Evolutionary conservation across 2,888 invertebrate species (phyloP).

Genomic region (Rhagium mordax): DNA sequence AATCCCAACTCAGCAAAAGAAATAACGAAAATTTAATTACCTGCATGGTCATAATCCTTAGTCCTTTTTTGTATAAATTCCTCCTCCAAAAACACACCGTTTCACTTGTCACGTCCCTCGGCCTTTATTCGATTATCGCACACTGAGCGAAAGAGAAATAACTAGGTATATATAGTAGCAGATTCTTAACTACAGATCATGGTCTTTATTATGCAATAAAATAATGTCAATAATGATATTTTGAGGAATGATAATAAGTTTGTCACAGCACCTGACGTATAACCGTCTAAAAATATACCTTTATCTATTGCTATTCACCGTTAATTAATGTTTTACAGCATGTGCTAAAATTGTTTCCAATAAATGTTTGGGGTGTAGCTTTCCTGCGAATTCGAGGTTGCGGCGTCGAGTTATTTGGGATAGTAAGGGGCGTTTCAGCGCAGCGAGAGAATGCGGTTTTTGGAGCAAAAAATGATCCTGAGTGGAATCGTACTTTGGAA

Average conservation of each 20-base stretch:
- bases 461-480: no score
- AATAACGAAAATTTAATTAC: neutral
- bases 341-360: neutral
- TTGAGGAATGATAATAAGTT: neutral
- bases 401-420: neutral
- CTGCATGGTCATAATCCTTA: neutral
- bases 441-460: no score
- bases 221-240: conserved; percentile 23
- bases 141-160: neutral
- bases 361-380: neutral
- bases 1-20: no score
- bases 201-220: conserved; percentile 1
- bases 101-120: neutral
- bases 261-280: neutral
- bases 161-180: neutral
- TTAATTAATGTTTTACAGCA: neutral
- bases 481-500: no score
- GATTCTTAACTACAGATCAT: neutral
- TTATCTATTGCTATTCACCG: conserved; percentile 13
- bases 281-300: conserved; percentile 12
- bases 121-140: neutral
- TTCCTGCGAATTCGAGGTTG: neutral
- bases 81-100: neutral
- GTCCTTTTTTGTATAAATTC: neutral
- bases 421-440: no score